Base-by-base conservation (phyloP, 2,888 invertebrate genomes). In the Lasius platythorax region DNA sequence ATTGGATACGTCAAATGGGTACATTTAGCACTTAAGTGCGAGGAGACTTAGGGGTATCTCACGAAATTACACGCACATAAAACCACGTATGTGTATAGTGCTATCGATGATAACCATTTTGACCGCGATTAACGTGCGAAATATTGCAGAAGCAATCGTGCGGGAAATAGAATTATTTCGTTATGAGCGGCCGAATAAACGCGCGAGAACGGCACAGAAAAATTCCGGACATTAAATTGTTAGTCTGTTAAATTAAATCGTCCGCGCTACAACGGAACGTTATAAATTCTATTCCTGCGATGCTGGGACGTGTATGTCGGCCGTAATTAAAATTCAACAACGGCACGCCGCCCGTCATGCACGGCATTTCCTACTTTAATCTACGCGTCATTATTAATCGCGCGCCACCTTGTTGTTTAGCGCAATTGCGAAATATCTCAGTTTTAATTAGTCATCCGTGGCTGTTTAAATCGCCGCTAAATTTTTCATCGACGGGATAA, bases 181-280 rank as follows among this genome's bases (percentile, higher is more conserved):
- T 81, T 73, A 81, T 73, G 61, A 73, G 79, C 79, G 18, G 28
- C 33, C 58, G 73, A 73, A 81, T 61, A 43, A 73, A 61, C 28
- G 79, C 58, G 18, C 46, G 46, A 46, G 33, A 28, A 23, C 28
- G 18, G 61, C 33, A 33, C 23, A 58, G 46, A 79, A 81, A 81
- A 81, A 81, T 81, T 61, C 28, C 61, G 61, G 46, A 46, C 61
- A 46, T 81, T 81, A 81, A 81, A 81, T 72, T 79, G 79, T 79
- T 79, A 79, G 73, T 73, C 73, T 81, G 79, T 81, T 81, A 81
- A 81, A 81, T 81, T 81, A 81, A 73, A 81, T 81, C 46, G 79
- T 81, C 28, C 53, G 58, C 46, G 74, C 79, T 46, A 73, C 43
- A 79, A 79, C 79, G 58, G 37, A 81, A 79, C 73, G 73, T 73